Conservation (phyloP, 2,888 invertebrate genomes). For the Ariolimax columbianus region DNA sequence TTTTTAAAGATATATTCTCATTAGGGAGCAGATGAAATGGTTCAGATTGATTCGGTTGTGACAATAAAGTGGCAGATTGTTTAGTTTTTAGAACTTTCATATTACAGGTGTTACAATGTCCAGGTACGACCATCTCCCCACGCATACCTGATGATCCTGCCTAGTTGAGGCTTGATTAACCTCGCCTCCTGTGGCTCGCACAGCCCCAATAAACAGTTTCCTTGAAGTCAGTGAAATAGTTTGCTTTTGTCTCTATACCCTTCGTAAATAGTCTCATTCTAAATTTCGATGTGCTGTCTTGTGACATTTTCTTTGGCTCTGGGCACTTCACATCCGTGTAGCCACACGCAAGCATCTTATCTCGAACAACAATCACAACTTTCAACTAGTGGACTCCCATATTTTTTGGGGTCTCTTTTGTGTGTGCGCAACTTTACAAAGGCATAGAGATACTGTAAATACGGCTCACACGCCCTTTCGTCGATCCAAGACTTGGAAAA, state of each 20-base stretch:
- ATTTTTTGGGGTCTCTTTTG: too few relatives aligned
- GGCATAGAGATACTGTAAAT: too few relatives aligned
- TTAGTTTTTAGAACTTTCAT: neutral
- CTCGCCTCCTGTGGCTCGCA: conserved; percentile 4
- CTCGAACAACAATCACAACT: neutral
- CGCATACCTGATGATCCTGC: neutral
- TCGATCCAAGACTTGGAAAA: neutral
- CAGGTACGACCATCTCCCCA: neutral
- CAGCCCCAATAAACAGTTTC: conserved; percentile 20
- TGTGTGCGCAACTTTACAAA: too few relatives aligned
- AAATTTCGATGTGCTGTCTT: neutral
- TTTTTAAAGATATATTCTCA: too few relatives aligned
- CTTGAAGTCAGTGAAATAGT: conserved; percentile 13
- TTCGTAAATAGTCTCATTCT: conserved; percentile 4
- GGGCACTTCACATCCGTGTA: neutral
- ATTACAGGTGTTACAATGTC: neutral
- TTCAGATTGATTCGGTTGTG: too few relatives aligned
- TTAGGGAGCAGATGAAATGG: too few relatives aligned
- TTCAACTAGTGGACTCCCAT: neutral
- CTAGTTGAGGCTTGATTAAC: neutral
- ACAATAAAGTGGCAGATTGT: conserved; percentile 10
- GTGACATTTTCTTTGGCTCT: conserved; percentile 22
- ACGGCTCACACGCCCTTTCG: conserved; percentile 15
- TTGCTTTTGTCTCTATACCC: neutral
- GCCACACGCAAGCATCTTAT: conserved; percentile 2